Evolutionary conservation across 2,113 vertebrate species (phyloP).

Genomic region (Nettapus auritus): DNA sequence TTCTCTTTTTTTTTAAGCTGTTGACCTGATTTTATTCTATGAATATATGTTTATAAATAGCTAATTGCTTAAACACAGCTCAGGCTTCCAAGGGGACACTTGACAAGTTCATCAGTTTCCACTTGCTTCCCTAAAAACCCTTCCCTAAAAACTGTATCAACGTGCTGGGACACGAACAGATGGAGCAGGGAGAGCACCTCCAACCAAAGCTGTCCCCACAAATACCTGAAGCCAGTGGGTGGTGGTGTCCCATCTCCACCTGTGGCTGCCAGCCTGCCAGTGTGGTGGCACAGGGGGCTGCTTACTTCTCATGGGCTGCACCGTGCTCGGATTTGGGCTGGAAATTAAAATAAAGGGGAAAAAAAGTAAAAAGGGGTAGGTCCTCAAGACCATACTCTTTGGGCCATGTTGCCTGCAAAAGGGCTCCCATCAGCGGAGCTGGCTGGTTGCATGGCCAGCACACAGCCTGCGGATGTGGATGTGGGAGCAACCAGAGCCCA

Average conservation of each 20-base stretch:
- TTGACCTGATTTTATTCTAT: neutral
- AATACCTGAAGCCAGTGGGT: neutral
- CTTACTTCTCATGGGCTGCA: neutral
- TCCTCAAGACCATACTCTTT: neutral
- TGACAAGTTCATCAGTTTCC: neutral
- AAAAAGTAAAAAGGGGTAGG: neutral
- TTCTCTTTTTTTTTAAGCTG: neutral
- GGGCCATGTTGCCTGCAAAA: neutral
- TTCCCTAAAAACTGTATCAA: neutral
- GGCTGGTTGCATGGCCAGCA: neutral
- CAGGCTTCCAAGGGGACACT: neutral
- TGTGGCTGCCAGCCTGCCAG: neutral
- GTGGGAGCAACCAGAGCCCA: neutral
- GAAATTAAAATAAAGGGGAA: neutral
- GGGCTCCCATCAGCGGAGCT: fast-evolving
- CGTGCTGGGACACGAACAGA: fast-evolving
- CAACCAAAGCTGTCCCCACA: neutral
- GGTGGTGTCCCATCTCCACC: neutral
- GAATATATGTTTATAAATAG: neutral
- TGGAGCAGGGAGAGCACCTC: neutral
- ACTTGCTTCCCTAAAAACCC: neutral
- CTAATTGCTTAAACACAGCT: neutral
- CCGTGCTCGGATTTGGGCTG: neutral
- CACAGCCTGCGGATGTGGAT: neutral
- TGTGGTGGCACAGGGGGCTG: neutral